These are phyloP conservation scores for Antitype chi DNA, from an alignment of 2,888 invertebrate genomes.

Conservation along the genomic window DNA sequence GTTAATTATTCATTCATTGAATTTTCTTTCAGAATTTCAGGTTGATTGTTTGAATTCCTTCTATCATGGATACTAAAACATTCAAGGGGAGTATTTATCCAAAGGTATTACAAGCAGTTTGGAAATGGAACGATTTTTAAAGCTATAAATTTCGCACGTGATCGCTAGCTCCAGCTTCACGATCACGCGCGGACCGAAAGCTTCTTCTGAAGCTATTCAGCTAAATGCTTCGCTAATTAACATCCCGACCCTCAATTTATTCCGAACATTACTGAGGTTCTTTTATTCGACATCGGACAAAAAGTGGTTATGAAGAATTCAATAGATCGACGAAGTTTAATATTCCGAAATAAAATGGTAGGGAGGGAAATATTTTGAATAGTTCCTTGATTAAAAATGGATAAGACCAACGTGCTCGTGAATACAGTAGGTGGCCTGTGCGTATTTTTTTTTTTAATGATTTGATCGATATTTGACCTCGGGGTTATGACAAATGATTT, in stretches of 20 bases:
- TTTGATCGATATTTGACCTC: not conserved
- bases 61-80: slow-evolving; percentile 47
- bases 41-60: slow-evolving; percentile 32
- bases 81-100: slow-evolving; percentile 40
- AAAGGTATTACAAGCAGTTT: slow-evolving; percentile 55
- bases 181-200: slow-evolving; percentile 57
- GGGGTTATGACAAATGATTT: not conserved
- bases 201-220: slow-evolving; percentile 67
- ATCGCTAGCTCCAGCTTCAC: slow-evolving; percentile 52
- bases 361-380: slow-evolving; percentile 41
- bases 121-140: slow-evolving; percentile 65
- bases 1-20: slow-evolving; percentile 29
- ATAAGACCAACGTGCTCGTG: not conserved
- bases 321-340: slow-evolving; percentile 44
- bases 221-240: slow-evolving; percentile 73
- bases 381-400: slow-evolving; percentile 45
- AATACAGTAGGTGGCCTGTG: not conserved
- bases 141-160: slow-evolving; percentile 80
- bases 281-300: slow-evolving; percentile 64
- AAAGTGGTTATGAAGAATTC: slow-evolving; percentile 51
- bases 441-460: not conserved
- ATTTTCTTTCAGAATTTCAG: slow-evolving; percentile 27
- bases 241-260: slow-evolving; percentile 68
- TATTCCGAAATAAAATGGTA: slow-evolving; percentile 37
- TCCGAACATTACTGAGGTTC: slow-evolving; percentile 65